Base-by-base conservation (phyloP, 2,797 vertebrate genomes). In the Geotrypetes seraphini region DNA sequence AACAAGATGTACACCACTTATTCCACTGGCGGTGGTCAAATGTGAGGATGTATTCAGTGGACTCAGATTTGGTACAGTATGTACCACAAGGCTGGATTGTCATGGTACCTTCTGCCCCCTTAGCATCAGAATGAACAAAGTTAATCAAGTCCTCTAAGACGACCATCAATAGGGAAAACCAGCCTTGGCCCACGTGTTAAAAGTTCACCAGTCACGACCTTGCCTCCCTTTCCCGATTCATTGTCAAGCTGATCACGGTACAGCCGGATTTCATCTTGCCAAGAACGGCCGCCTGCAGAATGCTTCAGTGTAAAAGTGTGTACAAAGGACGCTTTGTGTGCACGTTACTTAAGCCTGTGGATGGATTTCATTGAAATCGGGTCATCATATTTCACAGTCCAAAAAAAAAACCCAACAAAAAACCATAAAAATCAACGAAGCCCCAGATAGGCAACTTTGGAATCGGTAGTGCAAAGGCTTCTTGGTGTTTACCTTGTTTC, bases 381-480 rank as follows among this genome's bases (percentile, higher is more conserved):
- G 79, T 86, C 77, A 78, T 56, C 69, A 4, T 11, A 12, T 43
- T 48, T 60, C 58, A 50, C 47, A 56, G 57, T 60, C 47, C 43
- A 48, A 62, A 46, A 27, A 41, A 25, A 37, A 50, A 39, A 24
- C n/a, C n/a, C n/a, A n/a, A n/a, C 28, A 41, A 25, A 40, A 43
- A 23, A 25, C 25, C 24, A 45, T 45, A 46, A 19, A 57, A 44
- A 11, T 76, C 66, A 86, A 81, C 76, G n/a, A n/a, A n/a, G n/a
- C n/a, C n/a, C n/a, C n/a, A n/a, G n/a, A n/a, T 82, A 73, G 86
- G 85, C 66, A 70, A 81, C 80, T 74, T 88, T 73, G 70, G 78
- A 83, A 78, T 85, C 79, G 61, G 76, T 87, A 87, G 81, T 88
- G 83, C 83, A 85, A 84, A 70, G 69, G 68, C 53, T 69, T 71